phyloP scores from a whole-genome alignment of 2,797 vertebrate species.

The Pyrocephalus nanus region DNA sequence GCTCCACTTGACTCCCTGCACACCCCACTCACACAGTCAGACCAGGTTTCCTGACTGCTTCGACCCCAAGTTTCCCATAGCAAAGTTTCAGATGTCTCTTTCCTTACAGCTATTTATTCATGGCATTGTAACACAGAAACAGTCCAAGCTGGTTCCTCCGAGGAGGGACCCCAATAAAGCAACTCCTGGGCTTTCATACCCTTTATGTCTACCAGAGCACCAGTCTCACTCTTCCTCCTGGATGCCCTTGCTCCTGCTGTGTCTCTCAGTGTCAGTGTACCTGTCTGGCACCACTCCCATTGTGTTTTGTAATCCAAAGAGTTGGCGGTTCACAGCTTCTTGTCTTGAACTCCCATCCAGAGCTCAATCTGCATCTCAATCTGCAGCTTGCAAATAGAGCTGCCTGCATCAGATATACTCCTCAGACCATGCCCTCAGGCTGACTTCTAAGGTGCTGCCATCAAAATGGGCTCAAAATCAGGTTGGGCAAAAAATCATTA shows the following conservation, averaged over 20 bases:
- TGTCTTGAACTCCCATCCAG: background rate
- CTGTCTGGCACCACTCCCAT: background rate
- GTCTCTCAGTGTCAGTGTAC: background rate
- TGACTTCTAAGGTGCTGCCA: background rate
- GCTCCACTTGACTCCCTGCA: accelerated
- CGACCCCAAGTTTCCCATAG: background rate
- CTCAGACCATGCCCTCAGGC: background rate
- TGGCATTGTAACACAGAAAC: background rate
- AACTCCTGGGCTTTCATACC: background rate
- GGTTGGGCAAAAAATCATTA: background rate
- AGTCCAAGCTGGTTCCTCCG: accelerated
- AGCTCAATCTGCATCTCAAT: background rate
- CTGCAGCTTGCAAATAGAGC: background rate
- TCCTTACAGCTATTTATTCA: background rate
- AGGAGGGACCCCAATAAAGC: background rate
- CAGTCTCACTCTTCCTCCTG: background rate
- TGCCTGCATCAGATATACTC: background rate
- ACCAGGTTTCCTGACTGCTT: background rate
- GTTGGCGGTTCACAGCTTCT: background rate
- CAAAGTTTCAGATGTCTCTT: background rate
- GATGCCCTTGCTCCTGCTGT: background rate
- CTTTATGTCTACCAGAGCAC: background rate
- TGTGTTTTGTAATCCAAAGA: too few species aligned
- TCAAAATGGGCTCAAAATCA: background rate
- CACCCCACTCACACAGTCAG: background rate